Percentiles rank a stretch among this genome's conserved stretches.
Evolutionary conservation across 2,797 vertebrate genomes (phyloP).

Genomic region (Atherinosoma microstoma): DNA sequence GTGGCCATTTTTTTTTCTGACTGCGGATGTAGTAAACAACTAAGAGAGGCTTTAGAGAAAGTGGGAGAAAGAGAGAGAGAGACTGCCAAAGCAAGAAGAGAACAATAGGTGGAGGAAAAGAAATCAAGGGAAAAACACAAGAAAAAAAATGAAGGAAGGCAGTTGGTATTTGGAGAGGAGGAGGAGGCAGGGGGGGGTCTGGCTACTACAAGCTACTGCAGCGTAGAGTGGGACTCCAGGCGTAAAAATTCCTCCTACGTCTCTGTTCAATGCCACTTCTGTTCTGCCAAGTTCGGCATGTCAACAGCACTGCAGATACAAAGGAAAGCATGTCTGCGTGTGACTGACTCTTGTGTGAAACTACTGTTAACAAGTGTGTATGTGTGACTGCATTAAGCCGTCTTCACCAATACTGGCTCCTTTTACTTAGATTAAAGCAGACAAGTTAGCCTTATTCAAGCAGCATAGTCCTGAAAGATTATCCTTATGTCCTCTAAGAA

Average conservation of each 20-base stretch:
- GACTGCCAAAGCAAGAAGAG: constrained; percentile 29
- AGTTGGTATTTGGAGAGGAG: constrained; percentile 70
- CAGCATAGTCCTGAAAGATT: not conserved
- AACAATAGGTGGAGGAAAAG: constrained; percentile 58
- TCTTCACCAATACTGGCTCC: constrained; percentile 21
- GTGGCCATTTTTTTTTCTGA: constrained; percentile 34
- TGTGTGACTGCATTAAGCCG: constrained; percentile 29
- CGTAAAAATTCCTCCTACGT: constrained; percentile 81
- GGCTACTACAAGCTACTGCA: constrained; percentile 53
- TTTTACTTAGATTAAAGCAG: constrained; percentile 24
- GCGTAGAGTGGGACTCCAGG: constrained; percentile 66
- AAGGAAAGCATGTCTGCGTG: constrained; percentile 76
- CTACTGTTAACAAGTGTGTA: constrained; percentile 37
- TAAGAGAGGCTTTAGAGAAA: constrained; percentile 41
- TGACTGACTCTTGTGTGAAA: constrained; percentile 65
- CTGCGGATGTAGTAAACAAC: constrained; percentile 51
- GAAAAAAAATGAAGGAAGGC: constrained; percentile 60
- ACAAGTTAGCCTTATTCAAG: constrained; percentile 19
- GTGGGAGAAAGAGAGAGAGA: constrained; percentile 35
- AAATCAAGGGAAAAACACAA: constrained; percentile 37
- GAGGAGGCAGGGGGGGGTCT: constrained; percentile 44
- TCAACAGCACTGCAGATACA: constrained; percentile 73
- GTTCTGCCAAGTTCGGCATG: constrained; percentile 73
- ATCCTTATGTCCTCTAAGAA: not conserved
- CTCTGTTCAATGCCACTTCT: constrained; percentile 81